Evolutionary conservation across 2,888 invertebrate species (phyloP).

Genomic region (Thymelicus sylvestris): DNA sequence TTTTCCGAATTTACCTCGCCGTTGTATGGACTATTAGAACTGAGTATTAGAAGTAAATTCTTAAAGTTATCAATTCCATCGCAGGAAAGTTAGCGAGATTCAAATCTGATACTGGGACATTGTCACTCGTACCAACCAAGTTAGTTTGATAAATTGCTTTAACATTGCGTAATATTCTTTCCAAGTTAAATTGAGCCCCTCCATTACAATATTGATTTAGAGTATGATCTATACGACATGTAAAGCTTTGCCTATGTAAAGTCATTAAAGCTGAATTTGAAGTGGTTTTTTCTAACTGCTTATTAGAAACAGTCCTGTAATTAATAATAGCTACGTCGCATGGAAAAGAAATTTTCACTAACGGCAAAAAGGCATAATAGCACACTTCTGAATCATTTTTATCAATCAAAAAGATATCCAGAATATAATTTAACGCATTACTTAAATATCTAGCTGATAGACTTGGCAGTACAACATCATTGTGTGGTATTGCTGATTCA

Average conservation of each 20-base stretch:
- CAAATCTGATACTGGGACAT: slow-evolving; percentile 52
- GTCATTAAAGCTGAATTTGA: slow-evolving; percentile 61
- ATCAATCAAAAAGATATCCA: slow-evolving; percentile 66
- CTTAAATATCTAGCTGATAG: slow-evolving; percentile 61
- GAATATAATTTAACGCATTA: slow-evolving; percentile 56
- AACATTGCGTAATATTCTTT: slow-evolving; percentile 61
- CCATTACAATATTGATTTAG: slow-evolving; percentile 56
- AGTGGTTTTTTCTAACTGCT: slow-evolving; percentile 44
- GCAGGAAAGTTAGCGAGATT: slow-evolving; percentile 61
- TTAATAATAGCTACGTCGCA: slow-evolving; percentile 70
- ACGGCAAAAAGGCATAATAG: slow-evolving; percentile 63
- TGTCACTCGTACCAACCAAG: slow-evolving; percentile 67
- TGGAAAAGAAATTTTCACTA: slow-evolving; percentile 68
- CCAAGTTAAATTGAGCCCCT: slow-evolving; percentile 56
- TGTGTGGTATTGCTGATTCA: slow-evolving; percentile 35
- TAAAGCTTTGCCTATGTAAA: slow-evolving; percentile 64
- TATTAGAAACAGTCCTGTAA: slow-evolving; percentile 58
- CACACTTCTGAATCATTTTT: slow-evolving; percentile 55
- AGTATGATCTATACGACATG: slow-evolving; percentile 57
- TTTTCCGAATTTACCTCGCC: too few relatives aligned
- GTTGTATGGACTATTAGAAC: slow-evolving; percentile 44
- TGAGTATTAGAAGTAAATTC: slow-evolving; percentile 54
- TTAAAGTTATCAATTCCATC: slow-evolving; percentile 67
- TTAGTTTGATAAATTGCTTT: slow-evolving; percentile 66
- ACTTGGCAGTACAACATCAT: slow-evolving; percentile 61